A percentile compares a stretch with the other conserved stretches of the same genome.
Conservation (phyloP, 2,113 vertebrate genomes). For the Salvelinus namaycush region DNA sequence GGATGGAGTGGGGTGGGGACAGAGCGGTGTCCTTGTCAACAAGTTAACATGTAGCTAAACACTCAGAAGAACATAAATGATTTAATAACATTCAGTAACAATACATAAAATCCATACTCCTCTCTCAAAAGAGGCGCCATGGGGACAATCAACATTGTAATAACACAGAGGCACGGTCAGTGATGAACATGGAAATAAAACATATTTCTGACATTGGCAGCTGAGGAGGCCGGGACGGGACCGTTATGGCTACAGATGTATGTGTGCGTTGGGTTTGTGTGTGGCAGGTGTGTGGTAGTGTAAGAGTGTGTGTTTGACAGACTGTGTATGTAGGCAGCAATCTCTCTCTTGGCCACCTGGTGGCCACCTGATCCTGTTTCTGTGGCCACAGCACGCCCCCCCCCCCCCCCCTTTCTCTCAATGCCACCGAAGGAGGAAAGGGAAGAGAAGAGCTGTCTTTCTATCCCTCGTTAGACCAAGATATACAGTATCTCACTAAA, state of each 20-base stretch:
- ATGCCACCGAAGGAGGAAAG: background rate
- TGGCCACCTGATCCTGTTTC: constrained; percentile 75
- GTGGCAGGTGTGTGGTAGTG: constrained; percentile 23
- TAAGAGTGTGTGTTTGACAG: background rate
- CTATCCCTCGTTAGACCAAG: too few relatives aligned
- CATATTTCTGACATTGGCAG: constrained; percentile 21
- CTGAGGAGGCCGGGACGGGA: background rate
- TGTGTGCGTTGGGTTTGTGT: too few relatives aligned
- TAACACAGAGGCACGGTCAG: constrained; percentile 29
- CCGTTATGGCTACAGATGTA: too few relatives aligned
- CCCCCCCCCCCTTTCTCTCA: background rate
- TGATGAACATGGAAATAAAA: constrained; percentile 35
- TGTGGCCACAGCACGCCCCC: background rate
- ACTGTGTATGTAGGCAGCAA: constrained; percentile 47
- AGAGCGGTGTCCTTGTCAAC: too few relatives aligned
- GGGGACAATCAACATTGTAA: constrained; percentile 41
- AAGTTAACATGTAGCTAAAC: constrained; percentile 22
- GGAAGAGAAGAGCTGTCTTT: background rate
- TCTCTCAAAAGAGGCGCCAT: constrained; percentile 31
- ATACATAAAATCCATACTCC: constrained; percentile 28
- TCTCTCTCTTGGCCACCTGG: constrained; percentile 80
- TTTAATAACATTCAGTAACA: constrained; percentile 36
- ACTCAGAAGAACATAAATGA: constrained; percentile 34
- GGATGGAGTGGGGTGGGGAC: too few relatives aligned
- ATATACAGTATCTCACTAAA: too few relatives aligned